Evolutionary conservation across 2,797 vertebrate species (phyloP), one percentile per base, ranked within the genome.

Genomic region (Amphiprion clarkii): DNA sequence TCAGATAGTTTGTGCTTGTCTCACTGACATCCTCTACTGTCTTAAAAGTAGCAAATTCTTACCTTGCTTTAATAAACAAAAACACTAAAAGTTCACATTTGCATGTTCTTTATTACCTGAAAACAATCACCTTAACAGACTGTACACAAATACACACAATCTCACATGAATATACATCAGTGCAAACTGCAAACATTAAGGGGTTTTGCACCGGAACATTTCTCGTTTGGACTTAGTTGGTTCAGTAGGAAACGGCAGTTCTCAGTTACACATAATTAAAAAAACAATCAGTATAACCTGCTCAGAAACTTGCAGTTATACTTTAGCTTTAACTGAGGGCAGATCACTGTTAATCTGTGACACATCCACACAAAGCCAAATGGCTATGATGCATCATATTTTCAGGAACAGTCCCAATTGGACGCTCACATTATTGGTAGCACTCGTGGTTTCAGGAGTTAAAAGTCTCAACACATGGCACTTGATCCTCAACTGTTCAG

Each of bases 151-250:
- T 49, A 90, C 82, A 90, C 80, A 86, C 55, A 82, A 74, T 85
- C 74, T 85, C 58, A 89, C 74, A 70, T 74, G 59, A 85, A 92
- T 85, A 93, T 79, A 93, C 78, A 90, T 76, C 65, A 87, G 90
- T 94, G 90, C 91, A 95, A 94, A 93, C 85, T 4, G 78, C 79
- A 91, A 87, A 88, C 73, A 81, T 80, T 60, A 64, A 40, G 51
- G 49, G 65, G 39, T 76, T 87, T 71, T 82, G 62, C 59, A 76
- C 58, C 59, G 52, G 66, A 65, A 54, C 60, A 52, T 75, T 75
- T 74, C 48, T 80, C 31, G 68, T 51, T 51, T 64, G 65, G 44
- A 78, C 59, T 55, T 16, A 3, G 23, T 51, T 52, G 27, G 42
- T 81, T 85, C 74, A 58, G 67, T 79, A n/a, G 23, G 73, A 82